Evolutionary conservation across 2,888 invertebrate species (phyloP).

Genomic region (Ennomos quercinarius): DNA sequence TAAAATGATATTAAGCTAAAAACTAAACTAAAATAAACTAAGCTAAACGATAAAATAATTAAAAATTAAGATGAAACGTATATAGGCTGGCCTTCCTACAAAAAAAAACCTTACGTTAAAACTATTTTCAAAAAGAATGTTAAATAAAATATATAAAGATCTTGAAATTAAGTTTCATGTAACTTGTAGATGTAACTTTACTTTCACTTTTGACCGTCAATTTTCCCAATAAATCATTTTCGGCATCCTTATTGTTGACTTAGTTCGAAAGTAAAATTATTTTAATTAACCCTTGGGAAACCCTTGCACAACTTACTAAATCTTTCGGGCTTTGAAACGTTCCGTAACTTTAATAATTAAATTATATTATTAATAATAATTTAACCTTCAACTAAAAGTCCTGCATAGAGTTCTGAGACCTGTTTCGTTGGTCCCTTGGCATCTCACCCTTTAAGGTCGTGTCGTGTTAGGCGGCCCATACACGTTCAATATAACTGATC

Average conservation of each 20-base stretch:
- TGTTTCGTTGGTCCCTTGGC: slow-evolving; percentile 1
- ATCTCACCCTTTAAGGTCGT: slow-evolving; percentile 5
- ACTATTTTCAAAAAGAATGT: too few species aligned
- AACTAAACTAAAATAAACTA: too few species aligned
- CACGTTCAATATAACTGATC: too few species aligned
- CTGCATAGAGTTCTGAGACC: neutral
- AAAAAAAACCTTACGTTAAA: too few species aligned
- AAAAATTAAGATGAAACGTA: too few species aligned
- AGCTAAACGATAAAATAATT: too few species aligned
- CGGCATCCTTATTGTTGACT: slow-evolving; percentile 24
- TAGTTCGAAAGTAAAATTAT: slow-evolving; percentile 30
- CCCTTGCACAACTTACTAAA: slow-evolving; percentile 29
- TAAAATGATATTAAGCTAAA: too few species aligned
- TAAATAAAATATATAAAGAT: too few species aligned
- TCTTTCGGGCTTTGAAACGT: slow-evolving; percentile 25
- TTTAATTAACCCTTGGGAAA: slow-evolving; percentile 31
- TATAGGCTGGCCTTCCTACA: too few species aligned
- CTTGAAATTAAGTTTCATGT: too few species aligned
- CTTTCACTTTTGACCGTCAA: slow-evolving; percentile 8
- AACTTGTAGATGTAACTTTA: neutral
- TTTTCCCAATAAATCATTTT: slow-evolving; percentile 20
- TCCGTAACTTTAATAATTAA: slow-evolving; percentile 24
- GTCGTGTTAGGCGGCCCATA: too few species aligned
- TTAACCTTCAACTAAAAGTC: slow-evolving; percentile 18
- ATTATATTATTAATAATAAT: slow-evolving; percentile 20